Conservation (phyloP, 2,113 vertebrate species). For the Ctenomys sociabilis region DNA sequence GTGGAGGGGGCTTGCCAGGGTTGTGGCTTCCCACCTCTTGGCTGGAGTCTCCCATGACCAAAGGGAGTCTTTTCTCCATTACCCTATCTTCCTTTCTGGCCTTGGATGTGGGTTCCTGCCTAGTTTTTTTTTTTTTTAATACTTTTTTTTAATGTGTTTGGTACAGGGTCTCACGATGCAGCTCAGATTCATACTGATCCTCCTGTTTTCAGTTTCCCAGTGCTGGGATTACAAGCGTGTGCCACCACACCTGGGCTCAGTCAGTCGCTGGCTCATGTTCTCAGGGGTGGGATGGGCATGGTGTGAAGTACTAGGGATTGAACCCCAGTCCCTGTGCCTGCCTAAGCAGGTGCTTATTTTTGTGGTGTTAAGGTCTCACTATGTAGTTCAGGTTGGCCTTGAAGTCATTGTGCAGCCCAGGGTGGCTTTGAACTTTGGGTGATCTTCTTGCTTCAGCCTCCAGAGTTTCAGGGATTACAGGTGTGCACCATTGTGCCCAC, state of each 20-base stretch:
- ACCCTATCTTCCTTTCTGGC: neutral
- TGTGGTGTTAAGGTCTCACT: neutral
- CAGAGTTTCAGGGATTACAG: neutral
- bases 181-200: neutral
- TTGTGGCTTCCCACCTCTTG: neutral
- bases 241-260: too few species aligned
- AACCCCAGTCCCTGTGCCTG: too few species aligned
- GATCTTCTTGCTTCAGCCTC: neutral
- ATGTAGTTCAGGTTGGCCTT: neutral
- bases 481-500: neutral
- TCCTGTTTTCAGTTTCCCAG: too few species aligned
- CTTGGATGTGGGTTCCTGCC: neutral
- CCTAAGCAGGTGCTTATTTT: too few species aligned
- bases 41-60: neutral
- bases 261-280: too few species aligned
- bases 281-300: too few species aligned
- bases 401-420: neutral
- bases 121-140: neutral
- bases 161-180: neutral
- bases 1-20: neutral
- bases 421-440: neutral
- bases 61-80: neutral
- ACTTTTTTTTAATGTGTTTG: neutral
- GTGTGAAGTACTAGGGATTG: too few species aligned
- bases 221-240: too few species aligned